A percentile compares a stretch with the other conserved stretches of the same genome.
Conservation (phyloP, 2,888 invertebrate species). For the Andrena fulva region DNA sequence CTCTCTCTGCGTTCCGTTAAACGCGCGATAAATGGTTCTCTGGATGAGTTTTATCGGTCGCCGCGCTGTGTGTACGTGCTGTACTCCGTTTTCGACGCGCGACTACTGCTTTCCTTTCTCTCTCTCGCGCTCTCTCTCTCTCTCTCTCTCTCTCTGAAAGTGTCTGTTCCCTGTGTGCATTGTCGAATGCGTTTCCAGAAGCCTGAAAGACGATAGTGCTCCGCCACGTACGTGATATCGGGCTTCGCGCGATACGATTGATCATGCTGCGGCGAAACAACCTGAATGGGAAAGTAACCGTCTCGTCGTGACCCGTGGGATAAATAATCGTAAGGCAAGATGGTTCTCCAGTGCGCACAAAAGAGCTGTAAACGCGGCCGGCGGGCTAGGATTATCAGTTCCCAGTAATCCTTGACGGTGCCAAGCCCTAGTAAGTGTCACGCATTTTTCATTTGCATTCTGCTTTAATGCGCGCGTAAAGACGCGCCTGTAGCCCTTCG, state of each 20-base stretch:
- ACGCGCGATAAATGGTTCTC: neutral
- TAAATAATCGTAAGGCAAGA: conserved; percentile 58
- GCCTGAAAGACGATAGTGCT: conserved; percentile 41
- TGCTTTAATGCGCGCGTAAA: neutral
- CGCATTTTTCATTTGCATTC: conserved; percentile 33
- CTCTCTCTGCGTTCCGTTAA: conserved; percentile 12
- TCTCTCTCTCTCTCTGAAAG: neutral
- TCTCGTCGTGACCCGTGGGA: conserved; percentile 42
- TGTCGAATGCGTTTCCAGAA: conserved; percentile 51
- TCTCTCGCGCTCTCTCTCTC: neutral
- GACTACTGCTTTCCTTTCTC: neutral
- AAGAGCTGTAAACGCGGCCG: conserved; percentile 38
- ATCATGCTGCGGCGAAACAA: conserved; percentile 61
- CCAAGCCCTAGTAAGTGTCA: conserved; percentile 58
- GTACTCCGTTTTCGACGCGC: neutral
- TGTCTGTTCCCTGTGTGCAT: conserved; percentile 40
- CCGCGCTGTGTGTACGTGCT: neutral
- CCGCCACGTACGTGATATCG: conserved; percentile 37
- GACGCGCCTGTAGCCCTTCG: neutral
- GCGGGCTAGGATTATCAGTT: conserved; percentile 43
- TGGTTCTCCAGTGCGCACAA: conserved; percentile 44
- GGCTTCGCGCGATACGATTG: conserved; percentile 60
- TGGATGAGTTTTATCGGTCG: conserved; percentile 6
- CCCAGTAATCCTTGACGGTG: conserved; percentile 47
- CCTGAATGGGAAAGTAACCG: conserved; percentile 68